These are phyloP conservation scores for Hyaena hyaena DNA, from an alignment of 2,113 vertebrate species.

Conservation along the genomic window DNA sequence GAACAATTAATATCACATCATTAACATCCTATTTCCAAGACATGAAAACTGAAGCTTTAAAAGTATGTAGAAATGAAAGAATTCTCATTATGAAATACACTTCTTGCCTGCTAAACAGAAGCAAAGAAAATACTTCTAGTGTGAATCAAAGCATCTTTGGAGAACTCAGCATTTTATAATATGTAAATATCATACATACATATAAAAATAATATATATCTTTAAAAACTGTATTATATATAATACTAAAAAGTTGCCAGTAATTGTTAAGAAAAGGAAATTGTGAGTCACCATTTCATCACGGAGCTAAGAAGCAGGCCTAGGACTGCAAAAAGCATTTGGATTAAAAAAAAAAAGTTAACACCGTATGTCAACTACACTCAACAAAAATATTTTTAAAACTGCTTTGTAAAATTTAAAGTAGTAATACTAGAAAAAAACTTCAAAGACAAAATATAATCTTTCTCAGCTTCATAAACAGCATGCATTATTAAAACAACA, in stretches of 20 bases:
- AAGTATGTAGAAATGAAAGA: constrained; percentile 29
- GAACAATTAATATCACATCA: neutral
- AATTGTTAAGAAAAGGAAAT: constrained; percentile 30
- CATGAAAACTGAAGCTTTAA: constrained; percentile 14
- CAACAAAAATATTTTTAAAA: neutral
- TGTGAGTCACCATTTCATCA: neutral
- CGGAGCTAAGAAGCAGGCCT: neutral
- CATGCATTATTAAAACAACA: neutral
- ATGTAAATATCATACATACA: too few species aligned
- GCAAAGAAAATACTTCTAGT: neutral
- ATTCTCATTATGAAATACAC: neutral
- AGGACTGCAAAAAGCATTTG: neutral
- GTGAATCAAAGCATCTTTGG: neutral
- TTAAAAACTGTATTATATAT: constrained; percentile 25
- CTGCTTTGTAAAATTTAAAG: neutral
- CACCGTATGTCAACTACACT: neutral
- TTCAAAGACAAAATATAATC: neutral
- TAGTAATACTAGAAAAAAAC: neutral
- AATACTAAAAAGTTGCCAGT: neutral
- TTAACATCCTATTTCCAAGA: constrained; percentile 26
- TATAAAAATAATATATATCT: neutral
- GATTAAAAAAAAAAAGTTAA: neutral
- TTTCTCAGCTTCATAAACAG: neutral
- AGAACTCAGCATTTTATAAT: constrained; percentile 9
- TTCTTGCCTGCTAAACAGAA: neutral